phyloP scores from a whole-genome alignment of 2,113 vertebrate genomes.

The Perccottus glenii region DNA sequence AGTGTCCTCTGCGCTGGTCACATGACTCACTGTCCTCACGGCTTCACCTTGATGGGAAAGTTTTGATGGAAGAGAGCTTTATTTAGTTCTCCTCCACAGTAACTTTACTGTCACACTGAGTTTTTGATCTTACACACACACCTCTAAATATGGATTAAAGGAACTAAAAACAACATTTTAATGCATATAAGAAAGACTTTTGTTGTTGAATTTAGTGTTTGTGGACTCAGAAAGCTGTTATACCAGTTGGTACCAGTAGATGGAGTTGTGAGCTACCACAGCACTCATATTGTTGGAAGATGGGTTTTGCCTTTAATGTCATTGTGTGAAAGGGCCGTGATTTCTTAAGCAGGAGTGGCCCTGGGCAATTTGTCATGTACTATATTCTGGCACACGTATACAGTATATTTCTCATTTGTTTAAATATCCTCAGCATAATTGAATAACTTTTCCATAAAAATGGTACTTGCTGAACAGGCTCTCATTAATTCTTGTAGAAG shows the following conservation, averaged over 20 bases:
- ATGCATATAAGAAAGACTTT: no score
- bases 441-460: not conserved
- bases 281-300: not conserved
- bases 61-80: conserved; percentile 7
- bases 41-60: conserved; percentile 16
- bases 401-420: no score
- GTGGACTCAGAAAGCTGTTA: no score
- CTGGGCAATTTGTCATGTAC: no score
- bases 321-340: no score
- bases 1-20: conserved; percentile 9
- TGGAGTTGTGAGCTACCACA: not conserved
- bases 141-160: not conserved
- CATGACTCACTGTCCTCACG: not conserved
- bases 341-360: no score
- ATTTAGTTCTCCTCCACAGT: not conserved
- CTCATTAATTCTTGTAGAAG: conserved; percentile 3
- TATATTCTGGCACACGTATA: no score
- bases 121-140: not conserved
- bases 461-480: conserved; percentile 1
- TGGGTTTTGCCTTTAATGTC: no score
- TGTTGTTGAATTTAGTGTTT: no score
- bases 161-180: no score
- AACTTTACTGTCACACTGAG: not conserved
- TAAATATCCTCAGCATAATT: no score
- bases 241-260: not conserved